Base-by-base conservation (phyloP, 2,113 vertebrate species). In the Paratilapia polleni region DNA sequence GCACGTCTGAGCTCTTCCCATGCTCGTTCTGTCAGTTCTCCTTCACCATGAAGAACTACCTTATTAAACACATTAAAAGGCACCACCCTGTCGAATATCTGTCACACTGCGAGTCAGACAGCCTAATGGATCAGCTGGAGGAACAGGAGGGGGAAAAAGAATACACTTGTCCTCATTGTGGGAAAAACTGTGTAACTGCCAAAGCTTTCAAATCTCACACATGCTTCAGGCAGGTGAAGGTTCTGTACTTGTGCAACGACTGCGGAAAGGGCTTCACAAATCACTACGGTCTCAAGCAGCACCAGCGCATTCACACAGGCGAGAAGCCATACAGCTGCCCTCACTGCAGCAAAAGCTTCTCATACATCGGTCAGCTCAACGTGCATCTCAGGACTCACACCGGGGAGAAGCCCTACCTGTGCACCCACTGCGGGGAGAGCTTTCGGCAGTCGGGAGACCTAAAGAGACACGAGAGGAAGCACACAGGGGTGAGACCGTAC, bases 371-470 rank as follows among this genome's bases (percentile, higher is more conserved):
- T 4, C 95, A 96, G 89, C 95, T 96, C 34, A 96, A 94, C 47
- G 96, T 96, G 49, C 96, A 96, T 82, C 89, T 96, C 8, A 78
- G 96, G 31, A 96, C 94, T 0, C 96, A 96, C 92, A 96, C 96
- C 0, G 96, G 96, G 0, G 96, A 96, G 91, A 95, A 94, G 74
- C 96, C 96, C 1, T 96, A 95, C 91, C 93, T 96, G 59, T 96
- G 96, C 88, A 95, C 96, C 0, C 94, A 96, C 88, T 96, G 96
- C 15, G 96, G 96, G 0, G 95, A 96, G 86, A 95, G 95, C 86
- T 96, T 96, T 57, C 91, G 96, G 5, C 95, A 96, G 92, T 96
- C 96, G 0, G 96, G 96, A 1, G 96, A 96, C 85, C 92, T 96
- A 64, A 95, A 95, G 76, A 84, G 96, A 1, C 96, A 96, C 49